Conservation (phyloP, 1,140 invertebrate species). For the Zaprionus africanus region DNA sequence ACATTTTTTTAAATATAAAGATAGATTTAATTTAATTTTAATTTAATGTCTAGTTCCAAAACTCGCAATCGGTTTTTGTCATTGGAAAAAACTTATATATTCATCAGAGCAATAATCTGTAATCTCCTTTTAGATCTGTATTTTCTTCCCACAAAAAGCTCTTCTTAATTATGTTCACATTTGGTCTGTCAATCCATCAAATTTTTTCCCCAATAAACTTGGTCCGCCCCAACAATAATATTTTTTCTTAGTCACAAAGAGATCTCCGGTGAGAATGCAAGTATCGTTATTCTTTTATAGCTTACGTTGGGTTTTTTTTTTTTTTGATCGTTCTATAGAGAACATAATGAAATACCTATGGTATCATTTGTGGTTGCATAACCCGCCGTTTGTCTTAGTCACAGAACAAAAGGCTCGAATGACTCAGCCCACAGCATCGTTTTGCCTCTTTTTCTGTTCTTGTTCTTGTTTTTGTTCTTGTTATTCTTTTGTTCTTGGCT, state of each 20-base stretch:
- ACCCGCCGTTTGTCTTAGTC: constrained; percentile 36
- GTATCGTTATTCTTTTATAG: constrained; percentile 4
- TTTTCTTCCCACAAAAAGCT: neutral
- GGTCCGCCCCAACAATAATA: neutral
- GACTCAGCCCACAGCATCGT: constrained; percentile 37
- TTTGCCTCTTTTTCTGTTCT: constrained; percentile 24
- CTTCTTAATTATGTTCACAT: neutral
- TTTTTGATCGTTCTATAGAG: neutral
- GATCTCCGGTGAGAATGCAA: neutral
- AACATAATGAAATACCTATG: constrained; percentile 16
- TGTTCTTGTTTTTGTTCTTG: neutral
- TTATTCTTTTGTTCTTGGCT: constrained; percentile 23
- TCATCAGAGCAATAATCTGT: neutral
- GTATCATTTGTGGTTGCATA: constrained; percentile 17
- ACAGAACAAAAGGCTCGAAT: constrained; percentile 27
- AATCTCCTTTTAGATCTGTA: neutral
- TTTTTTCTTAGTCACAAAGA: constrained; percentile 2
- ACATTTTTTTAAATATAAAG: no score
- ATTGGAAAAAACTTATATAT: neutral
- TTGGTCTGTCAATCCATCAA: neutral
- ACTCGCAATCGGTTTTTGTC: no score
- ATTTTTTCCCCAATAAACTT: neutral
- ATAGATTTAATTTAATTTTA: no score
- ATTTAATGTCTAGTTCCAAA: no score
- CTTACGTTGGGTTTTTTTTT: neutral